Evolutionary conservation across 1,140 invertebrate genomes (phyloP), one percentile per base, ranked within the genome.

Genomic region (Bombus impatiens): DNA sequence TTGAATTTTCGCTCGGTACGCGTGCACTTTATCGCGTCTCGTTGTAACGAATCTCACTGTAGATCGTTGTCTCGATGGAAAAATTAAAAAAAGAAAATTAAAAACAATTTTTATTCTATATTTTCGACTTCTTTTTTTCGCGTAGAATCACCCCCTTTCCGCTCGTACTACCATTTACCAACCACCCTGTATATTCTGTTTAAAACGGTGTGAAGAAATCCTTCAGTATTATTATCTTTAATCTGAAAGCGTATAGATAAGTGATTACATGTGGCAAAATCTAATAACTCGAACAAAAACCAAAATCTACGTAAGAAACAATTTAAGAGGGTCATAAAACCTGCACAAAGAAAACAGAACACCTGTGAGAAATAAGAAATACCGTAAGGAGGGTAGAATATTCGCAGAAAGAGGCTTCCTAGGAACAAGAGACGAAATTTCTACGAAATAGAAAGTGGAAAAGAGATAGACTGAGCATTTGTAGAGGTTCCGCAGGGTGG

Each of bases 401-500:
- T 53, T 9, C 1, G 8, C 4, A 15, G n/a, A 32, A 47, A 47
- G 28, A n/a, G 10, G 18, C 2, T 62, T 62, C 59, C 59, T n/a
- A 62, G 28, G 59, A 62, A 62, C 3, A n/a, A 62, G 59, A 62
- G 59, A n/a, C 47, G 42, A 44, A 32, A 44, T 9, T 32, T 47
- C 25, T n/a, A 9, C 1, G 74, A 76, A 13, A 18, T 25, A 77
- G 40, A 9, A 53, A 15, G 6, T 15, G 42, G 8, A 68, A 68
- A 57, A 44, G 25, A 74, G 40, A 74, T 13, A 77, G 35, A 13
- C 13, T 18, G 37, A 42, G 62, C 40, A 42, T n/a, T 62, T 53
- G 44, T 59, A 44, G 81, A 68, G 83, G 70, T 79, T 86, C 62
- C 76, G 82, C 65, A 86, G 65, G 37, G 81, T 65, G 68, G 70